Percentiles rank a stretch among this genome's conserved stretches.
phyloP scores from a whole-genome alignment of 2,888 invertebrate species.

The Drosophila putrida region DNA sequence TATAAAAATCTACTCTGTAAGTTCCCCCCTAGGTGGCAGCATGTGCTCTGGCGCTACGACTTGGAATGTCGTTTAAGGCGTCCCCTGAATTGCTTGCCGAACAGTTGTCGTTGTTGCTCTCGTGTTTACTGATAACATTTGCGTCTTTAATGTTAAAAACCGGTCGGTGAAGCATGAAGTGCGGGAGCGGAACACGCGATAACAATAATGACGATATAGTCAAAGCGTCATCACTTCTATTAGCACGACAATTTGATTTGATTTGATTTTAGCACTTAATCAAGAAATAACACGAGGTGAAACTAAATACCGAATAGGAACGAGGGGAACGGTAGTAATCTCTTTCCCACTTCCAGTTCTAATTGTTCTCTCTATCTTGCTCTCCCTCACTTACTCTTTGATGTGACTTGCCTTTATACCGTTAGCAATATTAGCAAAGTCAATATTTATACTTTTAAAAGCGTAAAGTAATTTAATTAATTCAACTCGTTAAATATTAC shows the following conservation, averaged over 20 bases:
- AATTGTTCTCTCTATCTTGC: conserved; percentile 1
- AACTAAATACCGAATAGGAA: conserved; percentile 10
- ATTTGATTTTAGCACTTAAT: conserved; percentile 73
- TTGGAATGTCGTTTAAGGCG: conserved; percentile 62
- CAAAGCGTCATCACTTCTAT: conserved; percentile 62
- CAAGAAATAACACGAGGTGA: conserved; percentile 53
- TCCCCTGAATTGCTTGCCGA: conserved; percentile 31
- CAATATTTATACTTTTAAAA: conserved; percentile 29
- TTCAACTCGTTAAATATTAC: conserved; percentile 4
- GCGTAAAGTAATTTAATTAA: conserved; percentile 17
- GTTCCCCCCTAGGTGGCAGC: conserved; percentile 29
- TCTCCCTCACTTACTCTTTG: conserved; percentile 20
- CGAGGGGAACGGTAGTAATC: not conserved
- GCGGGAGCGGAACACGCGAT: conserved; percentile 37
- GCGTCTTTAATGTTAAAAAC: conserved; percentile 60
- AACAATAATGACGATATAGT: conserved; percentile 69
- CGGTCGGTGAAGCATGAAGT: conserved; percentile 28
- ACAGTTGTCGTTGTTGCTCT: conserved; percentile 43
- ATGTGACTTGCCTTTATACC: conserved; percentile 64
- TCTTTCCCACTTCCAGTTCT: conserved; percentile 18
- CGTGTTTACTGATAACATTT: conserved; percentile 74
- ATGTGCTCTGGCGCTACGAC: conserved; percentile 26
- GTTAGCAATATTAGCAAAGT: conserved; percentile 66
- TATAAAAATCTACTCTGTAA: conserved; percentile 1
- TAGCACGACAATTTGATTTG: conserved; percentile 62